These are phyloP conservation scores for Beris morrisii DNA, from an alignment of 2,888 invertebrate genomes.

Conservation along the genomic window DNA sequence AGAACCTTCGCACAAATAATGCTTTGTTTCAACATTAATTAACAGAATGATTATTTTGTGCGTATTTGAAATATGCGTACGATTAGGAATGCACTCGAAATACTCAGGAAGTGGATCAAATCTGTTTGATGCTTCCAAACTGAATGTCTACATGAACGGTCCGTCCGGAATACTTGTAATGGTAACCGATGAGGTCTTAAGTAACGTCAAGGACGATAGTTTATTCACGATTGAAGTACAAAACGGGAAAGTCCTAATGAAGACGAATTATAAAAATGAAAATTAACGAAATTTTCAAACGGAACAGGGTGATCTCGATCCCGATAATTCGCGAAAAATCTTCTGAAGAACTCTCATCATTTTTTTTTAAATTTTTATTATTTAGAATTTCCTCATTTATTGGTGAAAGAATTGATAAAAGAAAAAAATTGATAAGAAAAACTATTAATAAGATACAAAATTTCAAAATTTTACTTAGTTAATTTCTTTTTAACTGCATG, in stretches of 20 bases:
- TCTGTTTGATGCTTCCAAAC: constrained; percentile 59
- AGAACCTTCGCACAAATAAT: not conserved
- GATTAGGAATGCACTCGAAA: constrained; percentile 52
- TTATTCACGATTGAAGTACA: constrained; percentile 67
- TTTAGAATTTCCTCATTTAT: too few species aligned
- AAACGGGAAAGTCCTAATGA: constrained; percentile 58
- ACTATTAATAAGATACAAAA: too few species aligned
- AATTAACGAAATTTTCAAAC: constrained; percentile 2
- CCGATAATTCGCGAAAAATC: not conserved
- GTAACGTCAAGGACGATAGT: constrained; percentile 78
- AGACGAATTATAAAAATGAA: constrained; percentile 55
- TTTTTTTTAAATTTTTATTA: too few species aligned
- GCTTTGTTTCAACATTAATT: constrained; percentile 18
- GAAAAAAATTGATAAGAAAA: too few species aligned
- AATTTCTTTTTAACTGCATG: too few species aligned
- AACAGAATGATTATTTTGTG: constrained; percentile 27
- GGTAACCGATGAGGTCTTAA: constrained; percentile 82
- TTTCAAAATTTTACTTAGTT: too few species aligned
- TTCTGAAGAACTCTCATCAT: constrained; percentile 13
- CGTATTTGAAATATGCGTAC: not conserved
- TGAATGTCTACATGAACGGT: constrained; percentile 74
- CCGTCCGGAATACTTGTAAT: constrained; percentile 83
- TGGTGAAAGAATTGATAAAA: too few species aligned
- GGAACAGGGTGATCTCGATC: not conserved
- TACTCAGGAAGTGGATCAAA: constrained; percentile 56